These are phyloP conservation scores for Lepidonotus clava DNA, from an alignment of 2,888 invertebrate species.

Conservation along the genomic window DNA sequence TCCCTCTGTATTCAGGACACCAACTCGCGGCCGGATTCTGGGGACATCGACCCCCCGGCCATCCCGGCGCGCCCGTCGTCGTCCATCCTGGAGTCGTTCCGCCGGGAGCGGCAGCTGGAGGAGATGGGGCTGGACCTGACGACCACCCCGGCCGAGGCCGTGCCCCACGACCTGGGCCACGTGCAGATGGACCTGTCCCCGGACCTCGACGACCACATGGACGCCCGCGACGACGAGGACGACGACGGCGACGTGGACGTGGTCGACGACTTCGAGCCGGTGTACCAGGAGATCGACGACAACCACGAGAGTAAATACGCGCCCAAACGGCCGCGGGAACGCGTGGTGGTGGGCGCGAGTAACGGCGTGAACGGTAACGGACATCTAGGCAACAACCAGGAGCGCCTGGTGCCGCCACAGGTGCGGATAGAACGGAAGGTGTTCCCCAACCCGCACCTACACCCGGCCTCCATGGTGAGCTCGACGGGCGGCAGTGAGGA, in stretches of 20 bases:
- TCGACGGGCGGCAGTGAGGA: conserved; percentile 75
- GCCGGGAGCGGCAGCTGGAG: conserved; percentile 56
- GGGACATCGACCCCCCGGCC: conserved; percentile 63
- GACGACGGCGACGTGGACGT: conserved; percentile 21
- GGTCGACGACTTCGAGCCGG: conserved; percentile 65
- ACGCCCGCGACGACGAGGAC: conserved; percentile 29
- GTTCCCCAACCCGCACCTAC: conserved; percentile 65
- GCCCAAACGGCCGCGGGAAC: conserved; percentile 65
- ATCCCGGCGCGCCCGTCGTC: conserved; percentile 71
- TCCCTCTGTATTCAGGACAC: background rate
- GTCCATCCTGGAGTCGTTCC: conserved; percentile 68
- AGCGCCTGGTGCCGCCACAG: conserved; percentile 60
- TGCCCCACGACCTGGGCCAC: conserved; percentile 49
- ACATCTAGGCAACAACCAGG: background rate
- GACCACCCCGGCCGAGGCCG: conserved; percentile 30
- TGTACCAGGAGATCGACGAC: conserved; percentile 76
- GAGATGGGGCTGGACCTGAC: conserved; percentile 42
- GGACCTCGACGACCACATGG: conserved; percentile 38
- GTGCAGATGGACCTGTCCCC: conserved; percentile 43
- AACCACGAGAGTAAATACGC: conserved; percentile 76
- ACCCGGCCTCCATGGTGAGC: conserved; percentile 73
- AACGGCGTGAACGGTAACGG: background rate
- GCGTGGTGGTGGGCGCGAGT: conserved; percentile 49
- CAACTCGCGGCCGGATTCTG: conserved; percentile 20
- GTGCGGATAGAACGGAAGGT: conserved; percentile 78